These are phyloP conservation scores for Plutella xylostella DNA, from an alignment of 2,888 invertebrate genomes.

Conservation along the genomic window DNA sequence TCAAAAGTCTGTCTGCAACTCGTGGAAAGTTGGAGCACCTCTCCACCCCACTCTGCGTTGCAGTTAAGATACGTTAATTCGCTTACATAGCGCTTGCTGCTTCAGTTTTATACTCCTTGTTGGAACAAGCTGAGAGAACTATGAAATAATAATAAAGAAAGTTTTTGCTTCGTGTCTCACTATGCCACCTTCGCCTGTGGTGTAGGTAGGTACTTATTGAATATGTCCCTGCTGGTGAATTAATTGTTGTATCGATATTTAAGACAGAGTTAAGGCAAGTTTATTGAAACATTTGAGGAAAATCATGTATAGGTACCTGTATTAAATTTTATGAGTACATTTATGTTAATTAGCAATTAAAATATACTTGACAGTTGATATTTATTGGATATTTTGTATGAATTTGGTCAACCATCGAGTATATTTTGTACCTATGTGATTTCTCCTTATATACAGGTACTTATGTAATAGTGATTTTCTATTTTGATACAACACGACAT, in stretches of 20 bases:
- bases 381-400: not conserved
- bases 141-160: not conserved
- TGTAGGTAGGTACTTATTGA: not conserved
- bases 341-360: not conserved
- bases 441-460: not conserved
- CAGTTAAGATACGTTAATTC: constrained; percentile 6
- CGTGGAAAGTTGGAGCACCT: not conserved
- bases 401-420: not conserved
- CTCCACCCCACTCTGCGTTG: not conserved
- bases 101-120: not conserved
- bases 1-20: not conserved
- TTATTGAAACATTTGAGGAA: no score
- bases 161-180: not conserved
- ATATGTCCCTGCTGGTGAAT: not conserved
- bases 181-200: not conserved
- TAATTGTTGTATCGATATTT: not conserved
- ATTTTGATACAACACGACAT: constrained; percentile 2
- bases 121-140: not conserved
- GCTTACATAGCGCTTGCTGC: constrained; percentile 2
- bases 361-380: not conserved
- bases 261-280: no score
- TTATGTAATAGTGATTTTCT: not conserved
- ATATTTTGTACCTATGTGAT: not conserved
- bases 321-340: no score
- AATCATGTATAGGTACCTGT: no score